Evolutionary conservation across 1,140 invertebrate species (phyloP).

Genomic region (Camponotus floridanus): DNA sequence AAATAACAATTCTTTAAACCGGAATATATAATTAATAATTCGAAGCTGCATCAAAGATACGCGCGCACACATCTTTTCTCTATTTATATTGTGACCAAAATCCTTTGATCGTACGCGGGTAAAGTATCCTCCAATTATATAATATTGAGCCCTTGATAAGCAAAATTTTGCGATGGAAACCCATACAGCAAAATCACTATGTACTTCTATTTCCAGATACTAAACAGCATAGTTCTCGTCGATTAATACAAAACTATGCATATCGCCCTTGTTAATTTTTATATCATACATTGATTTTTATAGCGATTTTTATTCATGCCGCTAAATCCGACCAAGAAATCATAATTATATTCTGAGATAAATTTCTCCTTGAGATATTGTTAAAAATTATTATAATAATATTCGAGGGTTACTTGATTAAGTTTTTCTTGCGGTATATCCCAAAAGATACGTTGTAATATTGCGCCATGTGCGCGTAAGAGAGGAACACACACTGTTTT

Average conservation of each 20-base stretch:
- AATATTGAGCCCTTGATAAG: slow-evolving; percentile 1
- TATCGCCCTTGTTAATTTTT: slow-evolving; percentile 59
- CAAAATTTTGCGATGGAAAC: slow-evolving; percentile 13
- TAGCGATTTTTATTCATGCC: slow-evolving; percentile 50
- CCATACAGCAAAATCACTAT: slow-evolving; percentile 62
- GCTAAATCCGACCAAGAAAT: slow-evolving; percentile 7
- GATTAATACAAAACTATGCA: slow-evolving; percentile 23
- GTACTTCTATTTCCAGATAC: slow-evolving; percentile 54
- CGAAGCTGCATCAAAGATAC: background rate
- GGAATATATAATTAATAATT: slow-evolving; percentile 2
- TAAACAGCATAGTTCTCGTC: slow-evolving; percentile 31
- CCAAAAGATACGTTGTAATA: slow-evolving; percentile 60
- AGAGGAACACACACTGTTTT: slow-evolving; percentile 80
- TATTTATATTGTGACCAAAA: slow-evolving; percentile 21
- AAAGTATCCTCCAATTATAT: slow-evolving; percentile 56
- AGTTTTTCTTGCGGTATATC: slow-evolving; percentile 46
- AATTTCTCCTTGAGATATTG: slow-evolving; percentile 24
- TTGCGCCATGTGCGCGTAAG: slow-evolving; percentile 49
- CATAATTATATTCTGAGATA: slow-evolving; percentile 19
- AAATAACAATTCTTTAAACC: slow-evolving; percentile 1
- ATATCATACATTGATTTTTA: slow-evolving; percentile 64
- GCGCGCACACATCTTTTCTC: background rate
- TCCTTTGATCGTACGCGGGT: slow-evolving; percentile 26
- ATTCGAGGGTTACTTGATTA: slow-evolving; percentile 55
- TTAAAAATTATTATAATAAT: slow-evolving; percentile 45